phyloP scores from a whole-genome alignment of 2,888 invertebrate species.

The Catotricha subobsoleta region DNA sequence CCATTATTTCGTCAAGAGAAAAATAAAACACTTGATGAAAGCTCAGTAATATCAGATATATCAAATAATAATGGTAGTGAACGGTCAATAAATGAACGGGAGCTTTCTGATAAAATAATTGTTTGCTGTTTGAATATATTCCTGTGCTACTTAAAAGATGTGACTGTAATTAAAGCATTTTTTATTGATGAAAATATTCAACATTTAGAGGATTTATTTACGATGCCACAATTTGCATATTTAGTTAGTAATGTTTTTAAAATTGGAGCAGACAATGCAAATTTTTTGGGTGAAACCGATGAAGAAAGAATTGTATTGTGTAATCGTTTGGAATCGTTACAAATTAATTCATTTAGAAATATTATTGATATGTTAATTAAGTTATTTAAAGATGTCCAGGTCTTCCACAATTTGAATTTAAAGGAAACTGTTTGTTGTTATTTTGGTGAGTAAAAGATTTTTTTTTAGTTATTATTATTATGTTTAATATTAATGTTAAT shows the following conservation, averaged over 20 bases:
- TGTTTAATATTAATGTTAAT: no score
- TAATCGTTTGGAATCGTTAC: slow-evolving; percentile 21
- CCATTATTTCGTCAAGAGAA: slow-evolving; percentile 24
- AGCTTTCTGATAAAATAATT: slow-evolving; percentile 10
- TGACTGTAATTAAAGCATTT: slow-evolving; percentile 23
- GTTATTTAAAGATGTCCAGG: slow-evolving; percentile 7
- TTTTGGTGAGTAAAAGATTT: no score
- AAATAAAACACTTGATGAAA: background rate
- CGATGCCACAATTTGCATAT: slow-evolving; percentile 21
- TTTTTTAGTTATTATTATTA: no score
- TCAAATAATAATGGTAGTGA: background rate
- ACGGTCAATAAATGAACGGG: background rate
- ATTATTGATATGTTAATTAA: slow-evolving; percentile 9
- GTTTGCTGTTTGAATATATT: slow-evolving; percentile 25
- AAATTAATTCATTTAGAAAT: slow-evolving; percentile 15
- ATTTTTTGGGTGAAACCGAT: slow-evolving; percentile 22
- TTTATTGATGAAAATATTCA: slow-evolving; percentile 25
- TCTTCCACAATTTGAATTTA: no score
- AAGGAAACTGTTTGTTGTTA: no score
- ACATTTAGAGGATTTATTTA: slow-evolving; percentile 22
- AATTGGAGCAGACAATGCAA: slow-evolving; percentile 25
- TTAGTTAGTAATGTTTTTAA: slow-evolving; percentile 25
- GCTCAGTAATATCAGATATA: background rate
- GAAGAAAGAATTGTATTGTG: slow-evolving; percentile 20
- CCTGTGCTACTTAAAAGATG: slow-evolving; percentile 24